phyloP scores from a whole-genome alignment of 1,140 invertebrate species.

The Tigriopus japonicus region DNA sequence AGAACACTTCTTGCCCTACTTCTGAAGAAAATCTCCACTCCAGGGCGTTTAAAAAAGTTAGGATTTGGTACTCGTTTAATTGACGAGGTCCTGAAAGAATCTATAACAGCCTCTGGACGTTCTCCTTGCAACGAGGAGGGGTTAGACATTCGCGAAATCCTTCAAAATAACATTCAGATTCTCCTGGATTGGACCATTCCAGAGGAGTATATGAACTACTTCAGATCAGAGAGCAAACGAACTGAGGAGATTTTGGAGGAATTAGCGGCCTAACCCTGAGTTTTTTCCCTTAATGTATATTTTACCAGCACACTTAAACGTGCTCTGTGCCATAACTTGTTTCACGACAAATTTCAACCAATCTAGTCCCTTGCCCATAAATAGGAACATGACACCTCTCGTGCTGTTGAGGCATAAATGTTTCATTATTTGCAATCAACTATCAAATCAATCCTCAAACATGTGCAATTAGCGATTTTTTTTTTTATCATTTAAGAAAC shows the following conservation, averaged over 20 bases:
- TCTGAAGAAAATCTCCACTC: constrained; percentile 57
- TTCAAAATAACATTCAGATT: constrained; percentile 49
- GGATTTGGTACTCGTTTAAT: constrained; percentile 61
- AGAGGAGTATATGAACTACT: constrained; percentile 49
- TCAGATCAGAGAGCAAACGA: constrained; percentile 45
- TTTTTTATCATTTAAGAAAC: no score
- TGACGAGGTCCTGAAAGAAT: constrained; percentile 57
- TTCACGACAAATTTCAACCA: no score
- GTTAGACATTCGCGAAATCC: constrained; percentile 20
- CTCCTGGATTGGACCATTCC: constrained; percentile 62
- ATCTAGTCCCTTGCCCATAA: no score
- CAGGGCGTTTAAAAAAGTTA: constrained; percentile 46
- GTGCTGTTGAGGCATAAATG: no score
- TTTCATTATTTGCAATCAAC: no score
- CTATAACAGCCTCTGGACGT: constrained; percentile 47
- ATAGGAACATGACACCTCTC: no score
- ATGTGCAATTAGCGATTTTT: no score
- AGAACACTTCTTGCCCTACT: constrained; percentile 52
- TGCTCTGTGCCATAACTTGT: no score
- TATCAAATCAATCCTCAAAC: no score
- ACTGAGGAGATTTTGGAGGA: constrained; percentile 56
- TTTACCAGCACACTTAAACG: no score
- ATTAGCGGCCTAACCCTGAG: constrained; percentile 33
- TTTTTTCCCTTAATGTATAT: no score
- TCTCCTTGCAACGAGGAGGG: constrained; percentile 34